Conservation (phyloP, 2,797 vertebrate species). For the Coreius guichenoti region DNA sequence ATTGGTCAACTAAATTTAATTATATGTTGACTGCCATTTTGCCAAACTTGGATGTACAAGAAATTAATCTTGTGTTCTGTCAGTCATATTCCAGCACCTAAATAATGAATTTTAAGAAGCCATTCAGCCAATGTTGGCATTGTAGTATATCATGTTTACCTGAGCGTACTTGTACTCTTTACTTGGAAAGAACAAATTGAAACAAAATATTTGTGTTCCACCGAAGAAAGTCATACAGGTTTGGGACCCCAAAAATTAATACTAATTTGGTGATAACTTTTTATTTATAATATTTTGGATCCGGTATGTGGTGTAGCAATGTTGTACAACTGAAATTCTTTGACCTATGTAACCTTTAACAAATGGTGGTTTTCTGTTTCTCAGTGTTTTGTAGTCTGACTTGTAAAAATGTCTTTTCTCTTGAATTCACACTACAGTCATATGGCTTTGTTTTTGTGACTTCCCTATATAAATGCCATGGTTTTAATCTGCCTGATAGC, state of each 20-base stretch:
- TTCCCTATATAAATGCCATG: background rate
- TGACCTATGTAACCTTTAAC: slow-evolving; percentile 29
- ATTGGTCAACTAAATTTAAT: background rate
- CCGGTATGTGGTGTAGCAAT: slow-evolving; percentile 6
- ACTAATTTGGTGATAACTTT: background rate
- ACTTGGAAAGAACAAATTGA: slow-evolving; percentile 33
- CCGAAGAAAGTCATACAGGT: no score
- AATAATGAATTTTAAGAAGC: slow-evolving; percentile 4
- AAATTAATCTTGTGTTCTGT: background rate
- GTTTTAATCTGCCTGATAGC: background rate
- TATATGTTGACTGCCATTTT: background rate
- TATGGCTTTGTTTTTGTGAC: background rate
- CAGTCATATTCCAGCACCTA: slow-evolving; percentile 7
- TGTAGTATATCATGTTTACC: slow-evolving; percentile 39
- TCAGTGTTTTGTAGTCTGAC: slow-evolving; percentile 13
- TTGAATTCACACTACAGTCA: background rate
- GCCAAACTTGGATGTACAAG: background rate
- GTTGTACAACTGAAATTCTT: slow-evolving; percentile 23
- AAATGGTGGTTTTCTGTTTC: background rate
- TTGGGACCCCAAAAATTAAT: background rate
- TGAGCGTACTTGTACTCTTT: slow-evolving; percentile 11
- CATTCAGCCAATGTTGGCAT: slow-evolving; percentile 22
- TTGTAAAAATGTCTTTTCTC: slow-evolving; percentile 2
- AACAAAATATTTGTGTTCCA: no score
- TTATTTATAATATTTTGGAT: slow-evolving; percentile 16